Percentiles rank a stretch among this genome's conserved stretches.
Conservation (phyloP, 1,140 invertebrate species). For the Scaptomyza montana region DNA sequence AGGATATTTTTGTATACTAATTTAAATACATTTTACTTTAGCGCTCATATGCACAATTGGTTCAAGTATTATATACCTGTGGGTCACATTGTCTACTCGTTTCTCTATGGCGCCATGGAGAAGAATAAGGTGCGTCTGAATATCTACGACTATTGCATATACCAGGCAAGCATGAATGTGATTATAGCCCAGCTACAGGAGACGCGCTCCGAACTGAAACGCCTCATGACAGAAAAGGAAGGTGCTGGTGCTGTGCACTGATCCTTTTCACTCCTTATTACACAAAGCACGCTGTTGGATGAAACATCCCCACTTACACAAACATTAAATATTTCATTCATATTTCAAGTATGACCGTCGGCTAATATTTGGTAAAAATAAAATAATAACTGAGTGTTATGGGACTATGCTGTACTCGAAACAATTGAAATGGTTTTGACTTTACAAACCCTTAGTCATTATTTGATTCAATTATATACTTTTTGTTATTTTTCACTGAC, state of each 20-base stretch:
- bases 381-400: conserved; percentile 2
- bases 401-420: not conserved
- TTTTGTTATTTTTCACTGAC: not conserved
- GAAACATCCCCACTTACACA: not conserved
- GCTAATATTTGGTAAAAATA: not conserved
- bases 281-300: too few species aligned
- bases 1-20: too few species aligned
- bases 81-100: conserved; percentile 70
- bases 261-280: too few species aligned
- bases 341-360: not conserved
- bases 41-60: conserved; percentile 46
- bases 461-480: not conserved
- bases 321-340: not conserved
- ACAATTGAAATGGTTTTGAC: not conserved
- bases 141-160: conserved; percentile 67
- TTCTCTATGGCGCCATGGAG: conserved; percentile 69
- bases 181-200: conserved; percentile 55
- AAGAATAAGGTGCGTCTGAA: conserved; percentile 74
- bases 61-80: conserved; percentile 77
- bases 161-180: conserved; percentile 61
- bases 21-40: not conserved
- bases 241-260: not conserved
- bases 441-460: not conserved
- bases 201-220: conserved; percentile 52
- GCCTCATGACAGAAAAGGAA: not conserved